A percentile compares a stretch with the other conserved stretches of the same genome.
These are phyloP conservation scores for Sebastes matsubarae DNA, from an alignment of 2,797 vertebrate genomes.

Conservation along the genomic window DNA sequence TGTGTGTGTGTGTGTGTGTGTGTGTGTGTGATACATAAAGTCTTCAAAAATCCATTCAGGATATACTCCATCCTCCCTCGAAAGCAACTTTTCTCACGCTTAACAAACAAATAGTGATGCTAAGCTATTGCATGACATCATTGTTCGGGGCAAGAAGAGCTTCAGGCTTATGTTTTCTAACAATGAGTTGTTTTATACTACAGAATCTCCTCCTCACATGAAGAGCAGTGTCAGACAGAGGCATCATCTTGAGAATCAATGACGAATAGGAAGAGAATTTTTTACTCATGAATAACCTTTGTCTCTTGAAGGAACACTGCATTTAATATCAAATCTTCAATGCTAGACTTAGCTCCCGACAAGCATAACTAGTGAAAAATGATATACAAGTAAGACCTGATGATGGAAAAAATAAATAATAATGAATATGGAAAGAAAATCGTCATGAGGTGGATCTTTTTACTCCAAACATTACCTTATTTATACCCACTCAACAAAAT, in stretches of 20 bases:
- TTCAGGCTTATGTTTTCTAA: slow-evolving; percentile 17
- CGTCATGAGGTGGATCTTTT: not conserved
- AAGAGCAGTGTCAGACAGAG: slow-evolving; percentile 5
- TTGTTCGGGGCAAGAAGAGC: not conserved
- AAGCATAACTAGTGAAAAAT: not conserved
- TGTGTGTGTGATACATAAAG: not conserved
- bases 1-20: not conserved
- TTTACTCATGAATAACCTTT: slow-evolving; percentile 28
- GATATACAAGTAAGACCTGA: not conserved
- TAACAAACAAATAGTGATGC: slow-evolving; percentile 35
- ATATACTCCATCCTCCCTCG: not conserved
- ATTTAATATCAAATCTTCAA: not conserved
- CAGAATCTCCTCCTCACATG: slow-evolving; percentile 1
- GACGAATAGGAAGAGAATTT: slow-evolving; percentile 3
- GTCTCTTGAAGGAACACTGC: not conserved
- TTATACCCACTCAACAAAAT: not conserved
- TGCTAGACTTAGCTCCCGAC: not conserved
- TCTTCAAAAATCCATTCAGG: not conserved
- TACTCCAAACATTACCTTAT: not conserved
- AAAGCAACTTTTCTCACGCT: slow-evolving; percentile 12
- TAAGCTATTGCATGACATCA: slow-evolving; percentile 51
- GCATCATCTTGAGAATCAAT: slow-evolving; percentile 32
- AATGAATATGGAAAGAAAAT: not conserved
- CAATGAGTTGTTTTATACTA: slow-evolving; percentile 45
- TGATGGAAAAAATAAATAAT: not conserved